Base-by-base conservation (phyloP, 2,888 invertebrate genomes). In the Acrobeloides nanus region DNA sequence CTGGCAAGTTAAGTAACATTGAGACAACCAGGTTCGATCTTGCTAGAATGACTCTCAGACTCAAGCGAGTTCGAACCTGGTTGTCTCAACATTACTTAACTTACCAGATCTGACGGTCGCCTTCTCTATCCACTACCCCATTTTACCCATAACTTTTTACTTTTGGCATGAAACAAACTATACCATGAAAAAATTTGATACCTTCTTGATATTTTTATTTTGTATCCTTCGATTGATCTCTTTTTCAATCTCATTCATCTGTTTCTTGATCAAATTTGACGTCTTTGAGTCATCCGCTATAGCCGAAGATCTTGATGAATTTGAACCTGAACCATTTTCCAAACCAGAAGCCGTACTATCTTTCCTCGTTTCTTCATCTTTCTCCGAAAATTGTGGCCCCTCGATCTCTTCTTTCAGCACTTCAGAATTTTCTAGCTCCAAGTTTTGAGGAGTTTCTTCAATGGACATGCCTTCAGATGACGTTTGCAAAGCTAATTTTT, bases 211-310 rank as follows among this genome's bases (percentile, higher is more conserved):
- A 50, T 72, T 68, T 49, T 72, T 65, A 50, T 72, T 72, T 49
- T 70, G 67, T 26, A 66, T 62, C 44, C 75, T 59, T 53, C 75
- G 70, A 54, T 83, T 79, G 71, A 83, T 80, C 78, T 85, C 81
- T 70, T 82, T 78, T 78, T 86, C 80, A 66, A 84, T 81, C 77
- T 85, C 83, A 53, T 81, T 79, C 76, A 85, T 81, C 79, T 86
- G 81, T 75, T 86, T 77, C 62, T 78, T 76, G 71, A 80, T 79
- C 43, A 80, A 70, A 26, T 58, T 63, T 24, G 63, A 53, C n/a
- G 68, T 68, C 24, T 59, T 52, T 34, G 17, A 21, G 18, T 43
- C 43, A n/a, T 44, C 45, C 25, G 21, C 33, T 3, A 38, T 17
- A 46, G 35, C 35, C 35, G 35, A 35, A n/a, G n/a, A n/a, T 29